Conservation (phyloP, 2,113 vertebrate species). For the Petaurus breviceps region DNA sequence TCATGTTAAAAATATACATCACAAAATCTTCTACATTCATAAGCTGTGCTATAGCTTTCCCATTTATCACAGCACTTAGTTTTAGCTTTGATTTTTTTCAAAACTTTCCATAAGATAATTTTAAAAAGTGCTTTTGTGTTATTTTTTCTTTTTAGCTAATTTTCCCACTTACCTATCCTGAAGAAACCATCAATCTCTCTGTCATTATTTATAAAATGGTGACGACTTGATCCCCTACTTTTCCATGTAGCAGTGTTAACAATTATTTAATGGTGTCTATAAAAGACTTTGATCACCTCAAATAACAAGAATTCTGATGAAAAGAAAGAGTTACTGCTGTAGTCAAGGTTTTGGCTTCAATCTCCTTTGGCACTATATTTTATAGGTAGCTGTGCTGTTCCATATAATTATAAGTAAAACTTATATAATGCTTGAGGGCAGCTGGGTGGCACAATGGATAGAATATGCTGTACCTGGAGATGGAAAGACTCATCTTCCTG, state of each 20-base stretch:
- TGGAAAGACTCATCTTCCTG: no score
- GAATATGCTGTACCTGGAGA: no score
- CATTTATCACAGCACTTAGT: background rate
- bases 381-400: background rate
- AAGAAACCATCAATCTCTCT: background rate
- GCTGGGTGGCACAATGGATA: no score
- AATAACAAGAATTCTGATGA: no score
- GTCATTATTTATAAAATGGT: background rate
- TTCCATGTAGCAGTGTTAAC: no score
- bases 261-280: no score
- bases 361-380: background rate
- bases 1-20: background rate
- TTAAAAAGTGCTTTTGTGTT: background rate
- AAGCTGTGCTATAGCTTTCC: background rate
- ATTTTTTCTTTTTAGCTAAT: background rate
- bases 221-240: no score
- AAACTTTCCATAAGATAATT: background rate
- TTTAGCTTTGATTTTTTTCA: background rate
- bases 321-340: background rate
- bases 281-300: no score
- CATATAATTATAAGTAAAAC: background rate
- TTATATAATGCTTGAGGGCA: background rate
- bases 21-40: background rate
- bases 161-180: background rate
- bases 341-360: background rate